Evolutionary conservation across 2,797 vertebrate species (phyloP).

Genomic region (Hippocampus kuda): DNA sequence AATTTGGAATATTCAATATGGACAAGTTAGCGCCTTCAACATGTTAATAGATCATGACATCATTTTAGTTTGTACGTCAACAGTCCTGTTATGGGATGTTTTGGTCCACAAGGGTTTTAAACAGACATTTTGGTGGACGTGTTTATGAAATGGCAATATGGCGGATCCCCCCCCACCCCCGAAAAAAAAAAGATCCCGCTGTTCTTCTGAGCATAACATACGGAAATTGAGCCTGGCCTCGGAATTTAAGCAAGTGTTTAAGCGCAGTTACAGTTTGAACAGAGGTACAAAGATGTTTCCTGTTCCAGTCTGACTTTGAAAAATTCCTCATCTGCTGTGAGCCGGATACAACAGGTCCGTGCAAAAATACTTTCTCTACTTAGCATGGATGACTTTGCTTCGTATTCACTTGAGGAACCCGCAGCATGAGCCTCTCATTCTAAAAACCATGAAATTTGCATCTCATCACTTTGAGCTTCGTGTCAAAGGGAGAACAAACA

Average conservation of each 20-base stretch:
- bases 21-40: too few species aligned
- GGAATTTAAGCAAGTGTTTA: background rate
- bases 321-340: slow-evolving; percentile 7
- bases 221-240: background rate
- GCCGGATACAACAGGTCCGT: slow-evolving; percentile 3
- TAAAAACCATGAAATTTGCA: slow-evolving; percentile 34
- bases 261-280: background rate
- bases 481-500: slow-evolving; percentile 30
- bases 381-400: slow-evolving; percentile 7
- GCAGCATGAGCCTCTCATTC: slow-evolving; percentile 9
- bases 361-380: slow-evolving; percentile 13
- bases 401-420: slow-evolving; percentile 31
- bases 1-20: too few species aligned
- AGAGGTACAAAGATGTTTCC: slow-evolving; percentile 5
- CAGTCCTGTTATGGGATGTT: too few species aligned
- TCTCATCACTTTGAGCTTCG: slow-evolving; percentile 33
- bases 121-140: background rate
- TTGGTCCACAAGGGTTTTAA: too few species aligned
- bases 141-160: background rate
- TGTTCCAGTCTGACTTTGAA: slow-evolving; percentile 6
- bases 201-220: background rate
- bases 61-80: too few species aligned
- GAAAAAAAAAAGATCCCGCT: background rate
- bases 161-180: background rate
- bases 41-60: too few species aligned